These are phyloP conservation scores for Acropternis orthonyx DNA, from an alignment of 2,797 vertebrate species.

Conservation along the genomic window DNA sequence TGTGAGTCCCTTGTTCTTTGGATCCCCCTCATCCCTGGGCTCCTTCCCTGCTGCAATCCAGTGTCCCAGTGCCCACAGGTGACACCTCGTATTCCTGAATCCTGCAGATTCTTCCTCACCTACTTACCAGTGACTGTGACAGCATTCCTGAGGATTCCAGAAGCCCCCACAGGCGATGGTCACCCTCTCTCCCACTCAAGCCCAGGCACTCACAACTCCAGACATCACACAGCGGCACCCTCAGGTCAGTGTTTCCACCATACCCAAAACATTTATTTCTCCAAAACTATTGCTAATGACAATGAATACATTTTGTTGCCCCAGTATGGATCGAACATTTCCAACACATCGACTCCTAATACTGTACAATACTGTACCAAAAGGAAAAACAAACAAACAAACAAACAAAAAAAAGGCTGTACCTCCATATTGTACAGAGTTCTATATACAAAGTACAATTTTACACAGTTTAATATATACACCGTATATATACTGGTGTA, in stretches of 20 bases:
- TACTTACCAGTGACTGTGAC: background rate
- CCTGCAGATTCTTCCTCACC: background rate
- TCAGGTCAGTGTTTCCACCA: constrained; percentile 59
- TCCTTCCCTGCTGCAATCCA: rapidly evolving
- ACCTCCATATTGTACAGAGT: constrained; percentile 94
- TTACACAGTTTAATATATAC: constrained; percentile 87
- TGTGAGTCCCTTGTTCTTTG: rapidly evolving
- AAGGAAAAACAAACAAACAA: background rate
- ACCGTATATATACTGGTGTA: constrained; percentile 72
- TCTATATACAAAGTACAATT: constrained; percentile 94
- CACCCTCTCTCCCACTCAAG: rapidly evolving
- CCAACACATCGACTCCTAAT: constrained; percentile 69
- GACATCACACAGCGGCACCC: background rate
- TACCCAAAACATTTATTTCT: constrained; percentile 76
- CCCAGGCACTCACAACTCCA: background rate
- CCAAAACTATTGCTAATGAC: constrained; percentile 74
- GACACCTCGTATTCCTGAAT: rapidly evolving
- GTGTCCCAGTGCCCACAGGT: rapidly evolving
- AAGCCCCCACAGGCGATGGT: rapidly evolving
- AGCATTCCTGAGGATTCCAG: background rate
- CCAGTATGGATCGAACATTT: constrained; percentile 60
- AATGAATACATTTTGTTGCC: constrained; percentile 64
- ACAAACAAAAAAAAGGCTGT: constrained; percentile 73
- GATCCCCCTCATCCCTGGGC: rapidly evolving
- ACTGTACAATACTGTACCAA: constrained; percentile 74